Base-by-base conservation (phyloP, 2,888 invertebrate genomes). In the Ischnura elegans region DNA sequence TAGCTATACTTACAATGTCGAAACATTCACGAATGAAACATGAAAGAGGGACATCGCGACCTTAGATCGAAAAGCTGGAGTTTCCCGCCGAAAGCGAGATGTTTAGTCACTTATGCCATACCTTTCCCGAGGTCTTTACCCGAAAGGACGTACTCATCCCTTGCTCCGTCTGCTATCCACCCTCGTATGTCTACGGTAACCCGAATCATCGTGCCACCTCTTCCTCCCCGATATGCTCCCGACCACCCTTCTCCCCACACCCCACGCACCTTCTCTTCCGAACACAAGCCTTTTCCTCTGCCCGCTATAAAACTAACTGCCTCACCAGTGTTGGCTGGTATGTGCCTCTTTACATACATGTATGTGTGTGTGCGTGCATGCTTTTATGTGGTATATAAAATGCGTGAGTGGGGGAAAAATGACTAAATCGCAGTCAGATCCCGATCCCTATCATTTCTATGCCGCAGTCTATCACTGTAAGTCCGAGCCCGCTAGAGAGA, bases 391-490 rank as follows among this genome's bases (percentile, higher is more conserved):
- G 51, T 61, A 61, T 61, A 61, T 25, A 61, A 90, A 66, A 55
- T 42, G 29, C 51, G 61, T 43, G 61, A n/a, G 61, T 43, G 61
- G 43, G 43, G 90, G 90, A 90, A 90, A 90, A 90, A 90, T 90
- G 90, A 90, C 90, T 90, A 90, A 90, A 90, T 90, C 90, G 90
- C 90, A 90, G 90, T 90, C 61, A 66, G 61, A 90, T 90, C 90
- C 90, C 90, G 90, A 90, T 90, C 90, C 55, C 90, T 90, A 90
- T 90, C 90, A 90, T 90, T 90, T 90, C 90, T 90, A 90, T 90
- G 61, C 90, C 90, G 90, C 90, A 90, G 61, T 90, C 90, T 90
- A 90, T 90, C 90, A 90, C 90, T 90, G 90, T 90, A 90, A n/a
- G 90, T 90, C 90, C 45, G 43, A 51, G 16, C 51, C 66, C 90